Evolutionary conservation across 2,113 vertebrate genomes (phyloP), one percentile per base, ranked within the genome.

Genomic region (Naja naja): DNA sequence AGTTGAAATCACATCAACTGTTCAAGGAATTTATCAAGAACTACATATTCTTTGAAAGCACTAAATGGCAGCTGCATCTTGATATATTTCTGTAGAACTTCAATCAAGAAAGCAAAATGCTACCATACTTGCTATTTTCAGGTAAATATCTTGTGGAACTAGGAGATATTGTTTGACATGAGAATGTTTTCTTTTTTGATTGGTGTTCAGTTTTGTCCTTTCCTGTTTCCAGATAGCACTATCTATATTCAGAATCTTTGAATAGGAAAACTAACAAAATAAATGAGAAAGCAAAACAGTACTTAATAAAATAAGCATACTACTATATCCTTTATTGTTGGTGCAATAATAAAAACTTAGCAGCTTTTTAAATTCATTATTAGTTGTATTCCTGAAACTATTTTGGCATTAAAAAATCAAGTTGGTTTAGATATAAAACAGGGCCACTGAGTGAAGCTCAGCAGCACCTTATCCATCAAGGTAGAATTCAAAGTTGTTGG

Each of bases 401-500:
- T 54, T 91, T 92, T 87, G 56, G 94, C 94, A 94, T 91, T 88
- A 27, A 14, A 89, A 89, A 91, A 90, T 10, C 91, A 45, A 45
- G 22, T 86, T 12, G 25, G 91, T 94, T 64, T 85, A 95, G 5
- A n/a, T 30, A 45, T 55, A 85, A 34, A 1, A 91, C 54, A 12
- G 54, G 53, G 58, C 20, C 85, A 86, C 34, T 91, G 64, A 53
- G 85, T 88, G 91, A 93, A 86, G 11, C 0, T 95, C 56, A 89
- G 64, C 30, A 90, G 52, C 47, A 49, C 22, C 94, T 95, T 95
- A 93, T 94, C 55, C 10, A 0, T 64, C 91, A 95, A 94, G 92
- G 49, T 22, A 25, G 92, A 94, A 88, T 94, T 95, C 94, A 95
- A 94, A 96, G 91, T 47, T 49, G 16, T 64, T n/a, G 4, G 1